Conservation (phyloP, 1,140 invertebrate genomes). For the Anoplophora glabripennis region DNA sequence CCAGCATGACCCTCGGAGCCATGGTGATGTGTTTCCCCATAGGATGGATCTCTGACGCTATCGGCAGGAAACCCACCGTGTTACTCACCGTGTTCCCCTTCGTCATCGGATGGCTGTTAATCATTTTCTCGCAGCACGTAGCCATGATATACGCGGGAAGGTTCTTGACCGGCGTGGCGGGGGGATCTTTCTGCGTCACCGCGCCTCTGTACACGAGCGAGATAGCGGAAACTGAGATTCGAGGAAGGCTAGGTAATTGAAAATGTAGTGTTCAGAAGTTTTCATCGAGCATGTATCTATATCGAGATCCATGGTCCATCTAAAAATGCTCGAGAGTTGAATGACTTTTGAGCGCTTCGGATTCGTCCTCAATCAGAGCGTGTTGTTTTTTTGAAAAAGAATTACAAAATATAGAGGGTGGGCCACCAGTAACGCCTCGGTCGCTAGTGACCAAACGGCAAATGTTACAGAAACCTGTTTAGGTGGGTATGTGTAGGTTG, state of each 20-base stretch:
- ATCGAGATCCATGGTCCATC: no score
- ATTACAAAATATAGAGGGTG: no score
- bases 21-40: conserved; percentile 61
- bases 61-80: conserved; percentile 69
- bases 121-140: conserved; percentile 60
- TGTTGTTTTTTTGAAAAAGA: no score
- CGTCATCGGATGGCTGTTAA: conserved; percentile 63
- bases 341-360: no score
- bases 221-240: conserved; percentile 63
- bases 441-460: no score
- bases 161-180: conserved; percentile 64
- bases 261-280: no score
- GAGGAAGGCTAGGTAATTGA: conserved; percentile 67
- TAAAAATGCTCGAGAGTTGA: no score
- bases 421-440: no score
- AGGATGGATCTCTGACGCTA: conserved; percentile 58
- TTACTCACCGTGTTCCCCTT: conserved; percentile 63
- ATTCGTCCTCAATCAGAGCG: no score
- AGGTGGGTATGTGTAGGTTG: no score
- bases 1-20: conserved; percentile 60
- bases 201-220: conserved; percentile 73
- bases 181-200: conserved; percentile 61
- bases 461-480: no score
- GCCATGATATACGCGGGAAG: conserved; percentile 64
- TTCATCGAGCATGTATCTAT: no score